Conservation (phyloP, 2,113 vertebrate genomes). For the Corythaeola cristata region DNA sequence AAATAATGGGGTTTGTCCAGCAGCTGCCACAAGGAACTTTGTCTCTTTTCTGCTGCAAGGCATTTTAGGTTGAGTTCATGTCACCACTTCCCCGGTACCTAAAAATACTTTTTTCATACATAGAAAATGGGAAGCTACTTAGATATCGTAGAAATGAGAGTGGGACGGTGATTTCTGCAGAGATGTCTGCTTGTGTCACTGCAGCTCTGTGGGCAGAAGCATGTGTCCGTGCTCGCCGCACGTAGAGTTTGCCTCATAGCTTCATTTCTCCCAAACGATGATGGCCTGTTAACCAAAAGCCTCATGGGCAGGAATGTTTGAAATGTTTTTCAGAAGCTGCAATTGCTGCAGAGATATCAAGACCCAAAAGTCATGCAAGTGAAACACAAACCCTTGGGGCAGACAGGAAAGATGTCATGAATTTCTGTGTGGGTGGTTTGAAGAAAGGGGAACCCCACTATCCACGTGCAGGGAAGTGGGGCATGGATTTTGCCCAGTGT, state of each 20-base stretch:
- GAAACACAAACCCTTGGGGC: constrained; percentile 29
- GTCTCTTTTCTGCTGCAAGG: neutral
- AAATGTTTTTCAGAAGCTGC: constrained; percentile 60
- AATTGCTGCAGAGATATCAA: constrained; percentile 49
- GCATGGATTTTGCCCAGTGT: neutral
- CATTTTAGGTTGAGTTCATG: neutral
- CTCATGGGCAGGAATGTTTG: constrained; percentile 34
- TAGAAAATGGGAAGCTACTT: neutral
- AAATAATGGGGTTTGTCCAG: neutral
- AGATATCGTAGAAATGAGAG: neutral
- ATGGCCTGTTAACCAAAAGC: constrained; percentile 52
- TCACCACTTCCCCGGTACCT: neutral
- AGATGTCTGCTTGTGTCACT: neutral
- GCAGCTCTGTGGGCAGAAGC: neutral
- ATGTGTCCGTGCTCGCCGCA: neutral
- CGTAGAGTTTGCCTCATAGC: neutral
- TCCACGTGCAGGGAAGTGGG: neutral
- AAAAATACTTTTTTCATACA: neutral
- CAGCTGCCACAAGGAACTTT: neutral
- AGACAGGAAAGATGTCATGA: constrained; percentile 2
- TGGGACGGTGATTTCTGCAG: neutral
- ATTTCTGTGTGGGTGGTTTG: neutral
- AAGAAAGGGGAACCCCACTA: neutral
- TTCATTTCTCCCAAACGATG: neutral
- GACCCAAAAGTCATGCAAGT: constrained; percentile 33